phyloP scores from a whole-genome alignment of 2,113 vertebrate species.

The Entelurus aequoreus region DNA sequence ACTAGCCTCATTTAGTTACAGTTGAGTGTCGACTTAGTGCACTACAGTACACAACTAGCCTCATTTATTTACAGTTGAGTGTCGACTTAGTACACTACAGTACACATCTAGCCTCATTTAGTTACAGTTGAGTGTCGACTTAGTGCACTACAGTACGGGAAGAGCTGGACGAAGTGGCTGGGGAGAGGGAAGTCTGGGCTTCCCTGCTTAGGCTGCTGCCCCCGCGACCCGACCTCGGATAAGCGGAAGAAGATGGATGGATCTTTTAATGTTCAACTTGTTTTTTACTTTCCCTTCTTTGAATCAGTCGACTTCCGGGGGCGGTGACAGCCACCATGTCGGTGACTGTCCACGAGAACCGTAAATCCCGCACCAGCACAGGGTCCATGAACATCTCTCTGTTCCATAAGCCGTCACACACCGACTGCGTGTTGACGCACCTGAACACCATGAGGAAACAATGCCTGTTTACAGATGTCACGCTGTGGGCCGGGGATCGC shows the following conservation, averaged over 20 bases:
- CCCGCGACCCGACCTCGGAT: too few species aligned
- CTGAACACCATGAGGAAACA: constrained; percentile 88
- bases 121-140: too few species aligned
- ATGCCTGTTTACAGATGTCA: constrained; percentile 91
- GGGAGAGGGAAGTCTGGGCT: too few species aligned
- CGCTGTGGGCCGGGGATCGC: constrained; percentile 85
- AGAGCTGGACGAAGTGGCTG: too few species aligned
- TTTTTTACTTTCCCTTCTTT: not conserved
- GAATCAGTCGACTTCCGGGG: not conserved
- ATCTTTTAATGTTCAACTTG: not conserved
- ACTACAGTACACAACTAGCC: too few species aligned
- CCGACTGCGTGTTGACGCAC: constrained; percentile 86
- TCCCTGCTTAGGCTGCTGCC: too few species aligned
- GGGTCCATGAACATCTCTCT: constrained; percentile 90
- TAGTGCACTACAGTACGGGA: too few species aligned
- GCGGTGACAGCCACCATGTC: constrained; percentile 77
- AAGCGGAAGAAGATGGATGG: not conserved
- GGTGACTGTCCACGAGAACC: constrained; percentile 89
- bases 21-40: too few species aligned
- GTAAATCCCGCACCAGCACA: constrained; percentile 88
- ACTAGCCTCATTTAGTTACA: too few species aligned
- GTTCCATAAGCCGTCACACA: constrained; percentile 91
- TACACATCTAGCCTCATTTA: too few species aligned
- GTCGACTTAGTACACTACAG: too few species aligned
- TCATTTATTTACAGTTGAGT: too few species aligned